Base-by-base conservation (phyloP, 2,888 invertebrate genomes). In the Drosophila parthenogenetica region DNA sequence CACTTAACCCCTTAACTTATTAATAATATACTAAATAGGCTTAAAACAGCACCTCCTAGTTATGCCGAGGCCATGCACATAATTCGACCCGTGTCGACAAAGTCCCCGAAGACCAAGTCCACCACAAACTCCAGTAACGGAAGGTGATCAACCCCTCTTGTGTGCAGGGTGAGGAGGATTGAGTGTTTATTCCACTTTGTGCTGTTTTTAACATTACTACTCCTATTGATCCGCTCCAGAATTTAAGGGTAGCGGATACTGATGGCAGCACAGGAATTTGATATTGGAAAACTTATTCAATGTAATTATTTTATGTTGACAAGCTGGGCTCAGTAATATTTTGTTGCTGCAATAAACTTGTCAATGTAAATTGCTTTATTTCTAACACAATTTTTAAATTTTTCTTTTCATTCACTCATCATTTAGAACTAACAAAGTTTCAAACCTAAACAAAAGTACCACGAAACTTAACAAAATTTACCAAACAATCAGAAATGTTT, bases 41-140 rank as follows among this genome's bases (percentile, higher is more conserved):
- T 16, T 25, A 17, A 32, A 35, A 3, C 50, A 92, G 92, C 86
- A 5, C 90, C 91, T 11, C 92, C 92, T 0, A 82, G 83, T 3
- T 92, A 91, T 67, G 89, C 86, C 68, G 88, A 89, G 53, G 91
- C 91, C 2, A 22, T 83, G 3, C 88, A 91, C 84, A 81, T 92
- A 53, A 22, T 55, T 19, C 69, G 79, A 0, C 51, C 75, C 5
- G 46, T 25, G 10, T 17, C 42, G 2, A 5, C 22, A 0, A 71
- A 62, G 5, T 8, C 37, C 2, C 14, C 11, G 0, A 79, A 79
- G 17, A 5, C 83, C 5, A 13, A 32, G 4, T 4, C 40, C 40
- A 1, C 60, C 61, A 61, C 67, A 72, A 48, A 77, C 53, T 3
- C 73, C 32, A 59, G 78, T 22, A 78, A 63, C 3, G 75, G 68